phyloP scores from a whole-genome alignment of 2,888 invertebrate genomes.

The Torymus auratus region DNA sequence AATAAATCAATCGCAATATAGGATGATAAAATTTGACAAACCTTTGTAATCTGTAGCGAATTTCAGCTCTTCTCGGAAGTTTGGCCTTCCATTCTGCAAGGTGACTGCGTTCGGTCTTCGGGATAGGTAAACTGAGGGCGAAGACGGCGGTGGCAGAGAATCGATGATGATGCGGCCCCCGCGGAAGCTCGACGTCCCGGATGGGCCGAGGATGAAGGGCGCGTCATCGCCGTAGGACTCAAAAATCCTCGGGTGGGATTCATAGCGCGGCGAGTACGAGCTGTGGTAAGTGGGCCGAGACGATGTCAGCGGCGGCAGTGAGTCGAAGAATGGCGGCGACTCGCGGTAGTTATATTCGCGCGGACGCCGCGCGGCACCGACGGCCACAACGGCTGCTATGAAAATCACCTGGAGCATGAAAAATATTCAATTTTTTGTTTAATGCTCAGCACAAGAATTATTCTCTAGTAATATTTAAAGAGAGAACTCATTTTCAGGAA shows the following conservation, averaged over 20 bases:
- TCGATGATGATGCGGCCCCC: slow-evolving; percentile 30
- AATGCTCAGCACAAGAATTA: no score
- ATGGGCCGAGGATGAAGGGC: background rate
- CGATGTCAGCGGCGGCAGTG: slow-evolving; percentile 59
- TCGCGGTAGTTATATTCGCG: slow-evolving; percentile 58
- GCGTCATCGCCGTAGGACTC: slow-evolving; percentile 1
- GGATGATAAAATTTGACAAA: background rate
- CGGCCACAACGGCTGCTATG: slow-evolving; percentile 61
- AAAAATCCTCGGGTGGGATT: slow-evolving; percentile 39
- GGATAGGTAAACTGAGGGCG: slow-evolving; percentile 13
- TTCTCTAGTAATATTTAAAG: no score
- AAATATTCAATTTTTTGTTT: no score
- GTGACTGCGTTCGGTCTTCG: background rate
- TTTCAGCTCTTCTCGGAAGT: background rate
- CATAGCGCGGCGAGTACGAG: slow-evolving; percentile 56
- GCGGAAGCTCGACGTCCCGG: background rate
- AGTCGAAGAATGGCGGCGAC: slow-evolving; percentile 60
- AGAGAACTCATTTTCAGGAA: no score
- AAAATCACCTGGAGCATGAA: slow-evolving; percentile 63
- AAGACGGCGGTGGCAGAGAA: slow-evolving; percentile 4
- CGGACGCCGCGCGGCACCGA: slow-evolving; percentile 54
- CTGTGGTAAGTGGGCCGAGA: slow-evolving; percentile 58
- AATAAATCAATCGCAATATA: no score
- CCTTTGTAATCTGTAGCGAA: slow-evolving; percentile 42
- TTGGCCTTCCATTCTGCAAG: slow-evolving; percentile 1